A percentile compares a stretch with the other conserved stretches of the same genome.
These are phyloP conservation scores for Thalassarche chlororhynchos DNA, from an alignment of 2,113 vertebrate species.

Conservation along the genomic window DNA sequence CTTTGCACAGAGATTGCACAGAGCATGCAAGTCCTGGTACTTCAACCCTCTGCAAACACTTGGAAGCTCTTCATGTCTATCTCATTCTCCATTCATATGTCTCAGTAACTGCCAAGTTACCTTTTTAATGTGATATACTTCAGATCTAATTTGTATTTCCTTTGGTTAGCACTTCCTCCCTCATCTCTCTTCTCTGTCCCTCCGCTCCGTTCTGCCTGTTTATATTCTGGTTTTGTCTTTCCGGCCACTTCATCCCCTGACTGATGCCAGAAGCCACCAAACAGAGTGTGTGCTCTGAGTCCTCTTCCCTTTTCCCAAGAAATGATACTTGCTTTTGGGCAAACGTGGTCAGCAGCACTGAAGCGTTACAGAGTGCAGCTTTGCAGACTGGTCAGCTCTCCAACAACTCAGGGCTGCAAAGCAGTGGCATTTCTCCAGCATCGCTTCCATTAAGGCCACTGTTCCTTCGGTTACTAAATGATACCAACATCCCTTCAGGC, in stretches of 20 bases:
- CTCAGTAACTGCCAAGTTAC: not conserved
- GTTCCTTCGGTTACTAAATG: not conserved
- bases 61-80: not conserved
- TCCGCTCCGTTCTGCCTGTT: not conserved
- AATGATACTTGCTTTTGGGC: not conserved
- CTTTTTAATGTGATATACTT: not conserved
- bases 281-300: not conserved
- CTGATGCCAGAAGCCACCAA: not conserved
- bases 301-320: not conserved
- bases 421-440: not conserved
- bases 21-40: not conserved
- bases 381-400: not conserved
- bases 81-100: not conserved
- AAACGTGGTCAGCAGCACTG: not conserved
- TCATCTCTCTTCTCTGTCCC: not conserved
- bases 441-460: not conserved
- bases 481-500: not conserved
- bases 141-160: not conserved
- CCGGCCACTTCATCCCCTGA: not conserved
- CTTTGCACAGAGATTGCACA: not conserved
- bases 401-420: not conserved
- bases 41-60: not conserved
- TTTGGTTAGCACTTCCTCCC: not conserved
- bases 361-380: not conserved
- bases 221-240: constrained; percentile 1